phyloP scores from a whole-genome alignment of 2,888 invertebrate genomes.

The Lissocephala sabroskyi region DNA sequence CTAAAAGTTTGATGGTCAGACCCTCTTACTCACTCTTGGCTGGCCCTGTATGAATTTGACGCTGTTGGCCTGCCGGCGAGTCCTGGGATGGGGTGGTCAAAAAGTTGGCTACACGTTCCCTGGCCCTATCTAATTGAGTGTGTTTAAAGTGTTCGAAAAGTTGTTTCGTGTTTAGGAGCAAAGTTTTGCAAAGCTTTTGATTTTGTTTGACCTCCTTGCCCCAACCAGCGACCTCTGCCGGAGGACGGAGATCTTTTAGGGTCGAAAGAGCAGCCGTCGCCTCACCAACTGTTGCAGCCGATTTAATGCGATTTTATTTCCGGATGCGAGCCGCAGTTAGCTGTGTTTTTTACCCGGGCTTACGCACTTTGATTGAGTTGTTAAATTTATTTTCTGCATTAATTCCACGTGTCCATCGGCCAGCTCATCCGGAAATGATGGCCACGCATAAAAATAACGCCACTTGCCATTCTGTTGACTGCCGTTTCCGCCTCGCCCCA shows the following conservation, averaged over 20 bases:
- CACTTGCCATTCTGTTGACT: constrained; percentile 21
- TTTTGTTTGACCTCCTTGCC: no score
- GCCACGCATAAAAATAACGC: constrained; percentile 32
- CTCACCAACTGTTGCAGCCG: constrained; percentile 40
- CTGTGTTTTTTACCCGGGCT: constrained; percentile 16
- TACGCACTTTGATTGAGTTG: constrained; percentile 48
- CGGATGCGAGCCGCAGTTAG: neutral
- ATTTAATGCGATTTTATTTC: constrained; percentile 7
- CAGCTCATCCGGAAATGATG: constrained; percentile 30
- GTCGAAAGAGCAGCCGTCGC: no score
- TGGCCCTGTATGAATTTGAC: no score
- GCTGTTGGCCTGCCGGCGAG: no score
- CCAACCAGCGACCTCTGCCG: no score
- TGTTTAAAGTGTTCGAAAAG: constrained; percentile 52
- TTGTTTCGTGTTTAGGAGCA: constrained; percentile 26
- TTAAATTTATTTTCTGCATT: constrained; percentile 47
- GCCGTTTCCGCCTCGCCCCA: constrained; percentile 29
- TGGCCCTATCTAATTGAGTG: constrained; percentile 65
- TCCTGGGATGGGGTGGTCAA: constrained; percentile 29
- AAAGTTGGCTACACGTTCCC: constrained; percentile 58
- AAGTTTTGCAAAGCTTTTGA: constrained; percentile 21
- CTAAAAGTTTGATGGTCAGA: constrained; percentile 10
- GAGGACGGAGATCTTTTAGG: no score
- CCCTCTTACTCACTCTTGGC: no score
- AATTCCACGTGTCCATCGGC: constrained; percentile 1